Conservation (phyloP, 2,113 vertebrate species). For the Aleadryas rufinucha region DNA sequence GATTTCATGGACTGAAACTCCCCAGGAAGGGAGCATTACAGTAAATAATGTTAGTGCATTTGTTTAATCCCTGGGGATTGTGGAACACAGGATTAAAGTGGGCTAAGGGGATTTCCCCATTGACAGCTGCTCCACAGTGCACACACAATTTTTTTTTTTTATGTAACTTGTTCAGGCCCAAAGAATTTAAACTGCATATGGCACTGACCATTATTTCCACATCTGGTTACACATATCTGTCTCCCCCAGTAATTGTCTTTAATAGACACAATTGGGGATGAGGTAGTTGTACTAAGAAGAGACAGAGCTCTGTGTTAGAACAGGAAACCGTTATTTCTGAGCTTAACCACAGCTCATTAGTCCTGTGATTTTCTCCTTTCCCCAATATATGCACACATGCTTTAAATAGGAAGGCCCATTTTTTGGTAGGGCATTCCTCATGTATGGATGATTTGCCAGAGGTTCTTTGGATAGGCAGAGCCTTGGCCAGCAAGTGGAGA, state of each 20-base stretch:
- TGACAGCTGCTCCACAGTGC: conserved; percentile 52
- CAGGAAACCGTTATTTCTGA: conserved; percentile 52
- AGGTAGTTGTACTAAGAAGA: conserved; percentile 48
- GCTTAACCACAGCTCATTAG: conserved; percentile 34
- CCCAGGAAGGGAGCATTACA: conserved; percentile 7
- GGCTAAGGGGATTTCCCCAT: conserved; percentile 58
- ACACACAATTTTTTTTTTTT: conserved; percentile 2
- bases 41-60: conserved; percentile 50
- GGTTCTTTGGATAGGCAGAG: not conserved
- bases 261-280: conserved; percentile 43
- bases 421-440: not conserved
- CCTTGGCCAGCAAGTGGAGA: not conserved
- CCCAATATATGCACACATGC: not conserved
- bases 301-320: conserved; percentile 21
- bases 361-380: conserved; percentile 17
- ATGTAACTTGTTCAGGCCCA: conserved; percentile 5
- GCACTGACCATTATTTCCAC: conserved; percentile 6
- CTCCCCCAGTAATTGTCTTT: conserved; percentile 47
- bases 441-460: not conserved
- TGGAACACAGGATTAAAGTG: conserved; percentile 40
- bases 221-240: conserved; percentile 51
- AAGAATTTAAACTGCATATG: conserved; percentile 50
- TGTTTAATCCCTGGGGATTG: conserved; percentile 46
- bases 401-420: not conserved
- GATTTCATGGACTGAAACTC: conserved; percentile 45